Evolutionary conservation across 2,888 invertebrate species (phyloP).

Genomic region (Odontomyia ornata): DNA sequence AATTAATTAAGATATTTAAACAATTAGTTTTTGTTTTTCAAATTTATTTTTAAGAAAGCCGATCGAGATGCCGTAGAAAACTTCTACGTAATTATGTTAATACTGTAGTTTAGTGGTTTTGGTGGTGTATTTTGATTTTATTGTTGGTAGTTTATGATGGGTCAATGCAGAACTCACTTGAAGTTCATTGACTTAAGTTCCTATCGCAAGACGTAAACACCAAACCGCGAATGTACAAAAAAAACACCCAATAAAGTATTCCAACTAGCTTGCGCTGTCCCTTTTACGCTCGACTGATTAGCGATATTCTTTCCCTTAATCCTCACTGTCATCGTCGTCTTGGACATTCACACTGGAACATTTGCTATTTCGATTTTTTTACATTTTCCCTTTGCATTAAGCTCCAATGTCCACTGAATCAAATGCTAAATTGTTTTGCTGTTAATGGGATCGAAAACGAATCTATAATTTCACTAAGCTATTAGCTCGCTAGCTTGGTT

Average conservation of each 20-base stretch:
- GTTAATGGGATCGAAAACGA: background rate
- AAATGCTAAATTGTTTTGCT: constrained; percentile 5
- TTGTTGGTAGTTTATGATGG: no score
- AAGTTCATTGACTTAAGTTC: constrained; percentile 21
- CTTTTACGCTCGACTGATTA: background rate
- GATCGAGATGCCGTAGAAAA: no score
- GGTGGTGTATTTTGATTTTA: no score
- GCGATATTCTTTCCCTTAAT: background rate
- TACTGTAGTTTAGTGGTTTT: no score
- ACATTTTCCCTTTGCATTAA: background rate
- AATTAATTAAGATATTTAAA: no score
- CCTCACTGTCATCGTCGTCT: constrained; percentile 1
- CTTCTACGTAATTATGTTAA: no score
- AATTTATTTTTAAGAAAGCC: no score
- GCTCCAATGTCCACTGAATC: background rate
- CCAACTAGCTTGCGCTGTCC: background rate
- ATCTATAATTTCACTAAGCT: background rate
- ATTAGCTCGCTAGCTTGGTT: no score
- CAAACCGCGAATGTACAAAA: constrained; percentile 22
- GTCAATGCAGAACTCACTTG: constrained; percentile 2
- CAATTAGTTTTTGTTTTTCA: no score
- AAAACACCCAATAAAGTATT: constrained; percentile 16
- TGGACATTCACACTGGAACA: background rate
- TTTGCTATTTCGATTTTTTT: constrained; percentile 10
- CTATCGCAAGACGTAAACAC: constrained; percentile 32